These are phyloP conservation scores for Helogale parvula DNA, from an alignment of 2,113 vertebrate species.

Conservation along the genomic window DNA sequence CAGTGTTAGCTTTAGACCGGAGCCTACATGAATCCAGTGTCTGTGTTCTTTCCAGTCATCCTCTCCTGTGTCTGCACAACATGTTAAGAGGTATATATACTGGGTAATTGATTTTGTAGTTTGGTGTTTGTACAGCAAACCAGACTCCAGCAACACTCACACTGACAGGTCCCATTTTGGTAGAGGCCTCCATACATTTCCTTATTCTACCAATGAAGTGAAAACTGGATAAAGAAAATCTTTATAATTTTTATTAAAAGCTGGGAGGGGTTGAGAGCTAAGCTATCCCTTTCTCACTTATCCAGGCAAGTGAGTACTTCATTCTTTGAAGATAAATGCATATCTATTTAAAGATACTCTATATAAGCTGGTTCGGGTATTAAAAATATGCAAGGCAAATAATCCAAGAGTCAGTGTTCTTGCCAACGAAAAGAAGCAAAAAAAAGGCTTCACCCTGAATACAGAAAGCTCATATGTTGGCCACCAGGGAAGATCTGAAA, in stretches of 20 bases:
- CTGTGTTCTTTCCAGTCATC: not conserved
- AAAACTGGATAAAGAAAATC: constrained; percentile 59
- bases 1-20: not conserved
- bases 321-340: constrained; percentile 73
- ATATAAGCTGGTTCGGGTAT: constrained; percentile 67
- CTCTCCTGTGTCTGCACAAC: not conserved
- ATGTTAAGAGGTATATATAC: not conserved
- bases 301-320: constrained; percentile 40
- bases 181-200: constrained; percentile 11
- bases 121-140: not conserved
- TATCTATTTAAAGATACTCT: constrained; percentile 80
- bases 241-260: constrained; percentile 53
- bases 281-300: not conserved
- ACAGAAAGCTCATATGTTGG: constrained; percentile 70
- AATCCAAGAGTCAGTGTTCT: constrained; percentile 69
- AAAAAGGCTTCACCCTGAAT: constrained; percentile 63
- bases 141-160: not conserved
- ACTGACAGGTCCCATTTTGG: not conserved
- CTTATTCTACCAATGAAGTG: constrained; percentile 18
- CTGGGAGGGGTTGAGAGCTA: not conserved
- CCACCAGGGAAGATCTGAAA: constrained; percentile 78
- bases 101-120: constrained; percentile 23
- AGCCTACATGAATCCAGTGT: not conserved
- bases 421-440: constrained; percentile 77
- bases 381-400: constrained; percentile 79